A percentile compares a stretch with the other conserved stretches of the same genome.
phyloP scores from a whole-genome alignment of 1,140 invertebrate species.

The Philopotamus ludificatus region DNA sequence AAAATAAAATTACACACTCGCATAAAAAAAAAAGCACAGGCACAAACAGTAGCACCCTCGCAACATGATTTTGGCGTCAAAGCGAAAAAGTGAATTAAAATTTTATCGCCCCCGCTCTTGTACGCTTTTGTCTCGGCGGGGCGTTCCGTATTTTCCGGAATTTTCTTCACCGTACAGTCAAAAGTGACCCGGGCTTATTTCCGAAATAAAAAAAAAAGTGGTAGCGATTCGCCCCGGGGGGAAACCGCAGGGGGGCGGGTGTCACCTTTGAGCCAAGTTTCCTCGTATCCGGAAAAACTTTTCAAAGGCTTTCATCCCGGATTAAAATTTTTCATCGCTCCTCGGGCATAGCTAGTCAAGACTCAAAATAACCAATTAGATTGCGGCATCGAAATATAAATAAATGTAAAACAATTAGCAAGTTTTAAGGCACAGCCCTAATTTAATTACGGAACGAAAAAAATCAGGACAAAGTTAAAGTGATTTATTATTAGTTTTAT shows the following conservation, averaged over 20 bases:
- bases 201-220: background rate
- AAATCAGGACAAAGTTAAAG: too few species aligned
- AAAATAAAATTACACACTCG: too few species aligned
- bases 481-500: too few species aligned
- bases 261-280: background rate
- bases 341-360: background rate
- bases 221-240: background rate
- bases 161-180: background rate
- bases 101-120: conserved; percentile 9
- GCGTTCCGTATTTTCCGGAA: conserved; percentile 11
- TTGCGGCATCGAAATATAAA: too few species aligned
- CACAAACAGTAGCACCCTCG: conserved; percentile 13
- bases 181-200: background rate
- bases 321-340: background rate
- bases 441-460: too few species aligned
- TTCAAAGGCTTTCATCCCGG: background rate
- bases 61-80: background rate
- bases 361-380: background rate
- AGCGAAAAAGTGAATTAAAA: conserved; percentile 24
- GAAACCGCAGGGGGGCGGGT: background rate
- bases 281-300: background rate
- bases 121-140: conserved; percentile 3
- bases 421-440: too few species aligned
- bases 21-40: conserved; percentile 18
- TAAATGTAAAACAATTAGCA: too few species aligned